Base-by-base conservation (phyloP, 2,113 vertebrate genomes). In the Craseonycteris thonglongyai region DNA sequence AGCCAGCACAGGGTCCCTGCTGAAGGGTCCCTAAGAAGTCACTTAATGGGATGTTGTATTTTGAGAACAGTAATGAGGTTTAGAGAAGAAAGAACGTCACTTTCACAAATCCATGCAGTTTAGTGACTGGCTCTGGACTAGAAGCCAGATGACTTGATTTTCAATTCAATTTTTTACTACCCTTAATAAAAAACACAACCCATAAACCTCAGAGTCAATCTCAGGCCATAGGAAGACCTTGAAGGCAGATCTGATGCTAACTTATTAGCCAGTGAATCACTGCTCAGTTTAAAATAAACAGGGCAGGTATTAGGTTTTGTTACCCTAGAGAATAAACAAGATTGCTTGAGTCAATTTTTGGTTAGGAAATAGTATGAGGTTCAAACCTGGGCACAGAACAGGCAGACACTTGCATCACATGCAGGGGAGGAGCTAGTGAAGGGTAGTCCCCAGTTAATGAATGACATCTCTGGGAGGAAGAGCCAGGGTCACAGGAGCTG, bases 371-470 rank as follows among this genome's bases (percentile, higher is more conserved):
- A 4, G 69, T 22, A 38, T 59, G 51, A 47, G 40, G 42, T 6
- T 30, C 63, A 56, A 3, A 15, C 40, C 7, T 47, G 11, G 19
- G 12, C 33, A 9, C 24, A 49, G 18, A 59, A 47, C 22, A 82
- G n/a, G n/a, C n/a, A n/a, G 35, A 59, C 12, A 2, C 30, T n/a
- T 74, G 54, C 47, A 14, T 28, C 56, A 84, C 2, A 21, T 18
- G 24, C 28, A 14, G 16, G 3, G 9, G 8, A 14, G 19, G 5
- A 49, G 24, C 14, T 6, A 19, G 0, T 5, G 35, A 59, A 33
- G 38, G 74, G 63, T 65, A 71, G 0, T 14, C 38, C 63, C 18
- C 61, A 26, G 1, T 3, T n/a, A 4, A 2, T n/a, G n/a, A n/a
- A n/a, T 90, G 79, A 75, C 45, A 47, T 16, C 14, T 16, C 49